Base-by-base conservation (phyloP, 2,797 vertebrate species). In the Euthynnus affinis region DNA sequence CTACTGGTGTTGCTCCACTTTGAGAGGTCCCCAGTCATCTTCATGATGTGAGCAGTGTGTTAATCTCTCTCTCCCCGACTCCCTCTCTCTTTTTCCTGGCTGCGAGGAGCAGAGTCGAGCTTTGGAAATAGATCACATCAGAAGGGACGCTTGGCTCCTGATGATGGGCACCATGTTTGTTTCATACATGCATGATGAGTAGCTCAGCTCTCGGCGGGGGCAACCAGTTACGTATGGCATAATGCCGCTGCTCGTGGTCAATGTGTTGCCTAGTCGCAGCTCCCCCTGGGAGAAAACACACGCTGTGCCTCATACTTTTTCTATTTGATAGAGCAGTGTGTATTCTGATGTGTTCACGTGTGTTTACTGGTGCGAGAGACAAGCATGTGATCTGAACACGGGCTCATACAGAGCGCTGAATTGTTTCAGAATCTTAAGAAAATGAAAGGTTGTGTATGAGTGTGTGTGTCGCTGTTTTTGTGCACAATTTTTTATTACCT, bases 41-140 rank as follows among this genome's bases (percentile, higher is more conserved):
- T 76, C 27, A 56, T 81, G 93, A 91, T 88, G 89, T 74, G 86
- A 92, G 87, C 83, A 49, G 85, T 78, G 87, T 90, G 81, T 84
- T 85, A 87, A 91, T 91, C 74, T 76, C 74, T 73, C 74, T 60
- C 80, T 60, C 63, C 75, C 62, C 48, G 22, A 60, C 70, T 42
- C 61, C 57, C 78, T 49, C 49, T 74, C 70, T 71, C 58, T 84
- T 59, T 87, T 89, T 92, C 70, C 89, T 91, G 88, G 86, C 91
- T 81, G 71, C n/a, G 64, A 91, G 84, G 85, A 83, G 81, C 83
- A 79, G 75, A 89, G 80, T 85, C 58, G 76, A 85, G 83, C 83
- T 87, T 91, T 88, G 91, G 93, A 95, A 93, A 92, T 94, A 91
- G 92, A 93, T 92, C 91, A 93, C 84, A 93, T 94, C 92, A 92